Evolutionary conservation across 2,113 vertebrate species (phyloP).

Genomic region (Mungos mungo): DNA sequence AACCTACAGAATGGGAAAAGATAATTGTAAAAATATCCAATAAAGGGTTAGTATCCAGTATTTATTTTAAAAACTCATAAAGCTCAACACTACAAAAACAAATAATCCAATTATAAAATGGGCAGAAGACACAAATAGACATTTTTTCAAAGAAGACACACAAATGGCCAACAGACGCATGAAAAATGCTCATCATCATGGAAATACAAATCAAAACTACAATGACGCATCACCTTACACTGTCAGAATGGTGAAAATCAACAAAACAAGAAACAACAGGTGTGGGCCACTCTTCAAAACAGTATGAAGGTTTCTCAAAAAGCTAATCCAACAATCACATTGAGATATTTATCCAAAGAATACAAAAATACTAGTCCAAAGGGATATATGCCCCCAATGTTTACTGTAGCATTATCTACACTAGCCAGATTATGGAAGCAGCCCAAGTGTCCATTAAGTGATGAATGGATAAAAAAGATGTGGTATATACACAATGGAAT

Average conservation of each 20-base stretch:
- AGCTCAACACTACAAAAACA: neutral
- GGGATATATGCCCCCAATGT: neutral
- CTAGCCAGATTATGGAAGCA: neutral
- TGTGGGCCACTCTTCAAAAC: neutral
- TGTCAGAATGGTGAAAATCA: neutral
- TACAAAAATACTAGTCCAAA: neutral
- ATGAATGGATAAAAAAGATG: neutral
- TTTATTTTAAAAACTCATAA: neutral
- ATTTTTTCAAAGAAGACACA: neutral
- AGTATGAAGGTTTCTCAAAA: neutral
- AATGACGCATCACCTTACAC: neutral
- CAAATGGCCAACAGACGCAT: neutral
- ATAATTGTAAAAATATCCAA: neutral
- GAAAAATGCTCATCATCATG: neutral
- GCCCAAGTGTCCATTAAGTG: neutral
- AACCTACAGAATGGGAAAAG: neutral
- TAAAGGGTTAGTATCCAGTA: neutral
- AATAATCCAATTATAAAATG: neutral
- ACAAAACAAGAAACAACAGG: neutral
- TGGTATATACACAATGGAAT: neutral
- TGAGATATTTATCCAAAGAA: too few species aligned
- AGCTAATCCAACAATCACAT: neutral
- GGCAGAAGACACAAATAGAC: neutral
- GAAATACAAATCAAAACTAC: neutral
- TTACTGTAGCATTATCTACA: neutral